phyloP scores from a whole-genome alignment of 2,797 vertebrate genomes.

The Eurystomus glaucurus region DNA sequence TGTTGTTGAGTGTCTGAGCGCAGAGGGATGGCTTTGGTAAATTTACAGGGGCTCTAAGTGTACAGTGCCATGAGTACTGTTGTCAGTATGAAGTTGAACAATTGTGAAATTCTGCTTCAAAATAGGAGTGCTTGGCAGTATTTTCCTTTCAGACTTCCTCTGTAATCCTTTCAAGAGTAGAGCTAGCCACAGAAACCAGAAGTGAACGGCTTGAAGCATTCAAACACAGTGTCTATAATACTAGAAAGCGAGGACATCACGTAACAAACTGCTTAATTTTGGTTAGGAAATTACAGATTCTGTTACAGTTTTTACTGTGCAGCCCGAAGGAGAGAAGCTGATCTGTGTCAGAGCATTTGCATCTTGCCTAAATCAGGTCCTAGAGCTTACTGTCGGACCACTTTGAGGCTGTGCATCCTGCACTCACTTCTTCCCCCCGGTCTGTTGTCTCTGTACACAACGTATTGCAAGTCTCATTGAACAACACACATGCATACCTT shows the following conservation, averaged over 20 bases:
- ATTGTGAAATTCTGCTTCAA: neutral
- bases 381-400: neutral
- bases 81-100: neutral
- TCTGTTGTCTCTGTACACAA: accelerated
- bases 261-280: neutral
- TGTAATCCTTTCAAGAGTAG: neutral
- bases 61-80: neutral
- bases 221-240: neutral
- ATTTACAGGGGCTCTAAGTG: neutral
- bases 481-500: accelerated
- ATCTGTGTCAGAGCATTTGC: neutral
- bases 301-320: neutral
- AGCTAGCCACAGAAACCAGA: neutral
- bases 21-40: neutral
- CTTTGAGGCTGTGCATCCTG: neutral
- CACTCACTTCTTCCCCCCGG: accelerated
- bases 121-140: neutral
- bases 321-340: neutral
- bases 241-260: neutral
- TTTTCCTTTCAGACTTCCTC: neutral
- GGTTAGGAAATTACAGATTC: neutral
- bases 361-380: neutral
- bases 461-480: accelerated
- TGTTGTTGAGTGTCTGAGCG: neutral
- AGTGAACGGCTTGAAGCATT: neutral